Evolutionary conservation across 2,113 vertebrate genomes (phyloP).

Genomic region (Salvelinus sp.): DNA sequence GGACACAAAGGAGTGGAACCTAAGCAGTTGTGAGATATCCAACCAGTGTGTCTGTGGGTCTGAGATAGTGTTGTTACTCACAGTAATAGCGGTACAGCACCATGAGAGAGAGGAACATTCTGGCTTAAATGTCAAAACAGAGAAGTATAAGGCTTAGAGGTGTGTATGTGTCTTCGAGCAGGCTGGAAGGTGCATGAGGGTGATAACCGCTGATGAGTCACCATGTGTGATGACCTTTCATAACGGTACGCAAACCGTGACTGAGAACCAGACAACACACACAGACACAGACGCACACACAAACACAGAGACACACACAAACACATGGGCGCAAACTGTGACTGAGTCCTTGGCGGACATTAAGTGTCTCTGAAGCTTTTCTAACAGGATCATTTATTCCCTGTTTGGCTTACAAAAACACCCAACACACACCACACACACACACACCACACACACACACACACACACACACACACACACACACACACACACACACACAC

Average conservation of each 20-base stretch:
- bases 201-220: conserved; percentile 27
- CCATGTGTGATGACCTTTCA: conserved; percentile 26
- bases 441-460: neutral
- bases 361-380: neutral
- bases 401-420: too few relatives aligned
- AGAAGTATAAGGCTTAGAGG: neutral
- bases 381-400: too few relatives aligned
- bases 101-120: neutral
- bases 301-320: neutral
- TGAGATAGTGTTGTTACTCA: too few relatives aligned
- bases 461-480: neutral
- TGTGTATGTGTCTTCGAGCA: neutral
- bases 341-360: neutral
- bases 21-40: too few relatives aligned
- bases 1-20: neutral
- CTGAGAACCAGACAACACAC: neutral
- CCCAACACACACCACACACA: neutral
- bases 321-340: neutral
- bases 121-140: neutral
- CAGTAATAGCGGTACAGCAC: too few relatives aligned
- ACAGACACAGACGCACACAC: neutral
- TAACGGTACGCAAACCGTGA: neutral
- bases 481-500: neutral
- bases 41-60: too few relatives aligned
- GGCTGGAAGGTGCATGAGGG: conserved; percentile 15